Evolutionary conservation across 1,140 invertebrate species (phyloP), one percentile per base, ranked within the genome.

Genomic region (Contarinia nasturtii): DNA sequence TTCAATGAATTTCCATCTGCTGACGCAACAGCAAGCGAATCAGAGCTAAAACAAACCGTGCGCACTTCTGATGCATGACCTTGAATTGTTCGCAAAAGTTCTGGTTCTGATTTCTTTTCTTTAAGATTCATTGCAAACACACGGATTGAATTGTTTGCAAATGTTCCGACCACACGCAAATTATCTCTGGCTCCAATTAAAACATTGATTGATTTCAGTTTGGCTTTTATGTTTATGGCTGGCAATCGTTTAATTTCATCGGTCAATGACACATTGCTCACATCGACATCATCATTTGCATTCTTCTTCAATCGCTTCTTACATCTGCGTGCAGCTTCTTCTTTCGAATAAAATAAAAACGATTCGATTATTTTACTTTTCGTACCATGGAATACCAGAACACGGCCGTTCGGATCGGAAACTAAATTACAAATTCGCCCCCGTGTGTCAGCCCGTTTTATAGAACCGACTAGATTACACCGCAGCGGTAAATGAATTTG

Each of bases 31-130:
- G 82, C 83, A 37, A 86, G 67, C 59, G 84, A 86, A 62, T 98
- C 92, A 18, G 86, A 88, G 60, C 87, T 93, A 57, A 98, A 93
- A 44, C 77, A 75, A 14, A 98, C 66, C 33, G 81, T 78, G 34
- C 87, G 69, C 2, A 95, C 80, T 63, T 97, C 86, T 43, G 80
- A 84, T 41, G 87, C 77, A 68, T 99, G 95, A 1, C 92, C 93
- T 33, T 75, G 67, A 1, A 86, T 66, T 33, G 69, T 67, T 45
- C 70, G 65, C 1, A 76, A 50, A 44, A 58, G 53, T 44, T 67
- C 68, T 49, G 71, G 56, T 60, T 81, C 74, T 40, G 63, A 58
- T 7, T 70, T 64, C 49, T 70, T 73, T 0, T 71, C 57, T 12
- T 58, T 56, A 1, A 71, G 56, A 18, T 67, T 54, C 36, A 72